Evolutionary conservation across 2,888 invertebrate species (phyloP).

Genomic region (Deilephila elpenor): DNA sequence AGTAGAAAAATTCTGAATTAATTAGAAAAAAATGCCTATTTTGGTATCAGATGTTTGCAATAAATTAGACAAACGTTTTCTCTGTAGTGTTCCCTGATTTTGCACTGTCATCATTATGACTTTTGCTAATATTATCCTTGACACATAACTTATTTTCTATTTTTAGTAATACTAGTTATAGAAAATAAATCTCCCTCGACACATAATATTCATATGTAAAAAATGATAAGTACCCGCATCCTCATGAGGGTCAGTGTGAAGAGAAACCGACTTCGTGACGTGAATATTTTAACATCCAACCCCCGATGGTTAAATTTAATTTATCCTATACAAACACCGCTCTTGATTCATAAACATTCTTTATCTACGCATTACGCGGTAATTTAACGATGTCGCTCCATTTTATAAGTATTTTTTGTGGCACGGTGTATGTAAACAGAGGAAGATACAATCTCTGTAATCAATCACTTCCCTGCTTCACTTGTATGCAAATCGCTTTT

Average conservation of each 20-base stretch:
- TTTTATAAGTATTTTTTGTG: conserved; percentile 27
- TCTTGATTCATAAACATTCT: conserved; percentile 46
- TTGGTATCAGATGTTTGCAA: too few relatives aligned
- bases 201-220: background rate
- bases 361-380: conserved; percentile 35
- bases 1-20: too few relatives aligned
- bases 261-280: conserved; percentile 47
- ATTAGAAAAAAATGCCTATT: too few relatives aligned
- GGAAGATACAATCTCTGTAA: conserved; percentile 17
- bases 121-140: too few relatives aligned
- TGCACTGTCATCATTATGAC: too few relatives aligned
- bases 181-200: background rate
- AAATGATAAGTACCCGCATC: background rate
- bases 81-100: too few relatives aligned
- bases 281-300: conserved; percentile 60
- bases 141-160: too few relatives aligned
- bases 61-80: too few relatives aligned
- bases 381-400: conserved; percentile 28
- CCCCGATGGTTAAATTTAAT: conserved; percentile 52
- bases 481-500: conserved; percentile 28
- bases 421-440: conserved; percentile 19
- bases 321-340: conserved; percentile 51
- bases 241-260: conserved; percentile 13
- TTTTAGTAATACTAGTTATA: background rate
- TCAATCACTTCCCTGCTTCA: conserved; percentile 30